Percentiles rank a stretch among this genome's conserved stretches.
Conservation (phyloP, 92 coral and sea anemone genomes). For the Nematostella vectensis region DNA sequence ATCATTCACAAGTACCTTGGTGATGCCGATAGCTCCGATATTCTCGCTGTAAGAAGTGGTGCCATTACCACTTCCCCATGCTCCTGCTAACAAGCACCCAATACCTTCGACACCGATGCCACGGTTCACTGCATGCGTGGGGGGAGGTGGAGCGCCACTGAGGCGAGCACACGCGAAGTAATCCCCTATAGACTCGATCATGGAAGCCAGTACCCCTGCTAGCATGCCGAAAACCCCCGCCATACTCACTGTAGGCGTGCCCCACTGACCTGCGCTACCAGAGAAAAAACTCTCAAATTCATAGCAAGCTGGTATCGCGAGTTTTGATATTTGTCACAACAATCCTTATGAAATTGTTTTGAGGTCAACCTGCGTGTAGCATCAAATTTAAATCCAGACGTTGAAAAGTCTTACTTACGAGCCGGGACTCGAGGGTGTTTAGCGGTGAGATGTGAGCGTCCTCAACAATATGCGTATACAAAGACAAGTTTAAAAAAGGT, state of each 20-base stretch:
- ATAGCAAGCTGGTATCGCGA: no score
- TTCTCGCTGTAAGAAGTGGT: slow-evolving; percentile 80
- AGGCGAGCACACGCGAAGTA: slow-evolving; percentile 83
- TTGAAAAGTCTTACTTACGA: no score
- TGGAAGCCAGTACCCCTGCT: slow-evolving; percentile 76
- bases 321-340: no score
- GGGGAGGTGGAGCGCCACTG: slow-evolving; percentile 81
- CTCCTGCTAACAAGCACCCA: slow-evolving; percentile 75
- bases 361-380: no score
- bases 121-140: slow-evolving; percentile 70
- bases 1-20: slow-evolving; percentile 48
- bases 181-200: slow-evolving; percentile 83
- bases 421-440: no score
- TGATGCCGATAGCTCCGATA: slow-evolving; percentile 79
- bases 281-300: not conserved
- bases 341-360: no score
- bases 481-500: no score
- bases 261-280: slow-evolving; percentile 78
- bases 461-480: no score
- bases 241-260: slow-evolving; percentile 64
- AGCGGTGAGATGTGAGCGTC: no score
- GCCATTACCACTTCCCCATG: slow-evolving; percentile 84
- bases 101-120: slow-evolving; percentile 77
- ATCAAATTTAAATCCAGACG: no score
- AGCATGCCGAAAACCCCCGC: slow-evolving; percentile 84